phyloP scores from a whole-genome alignment of 2,888 invertebrate species.

The Eristalis arbustorum region DNA sequence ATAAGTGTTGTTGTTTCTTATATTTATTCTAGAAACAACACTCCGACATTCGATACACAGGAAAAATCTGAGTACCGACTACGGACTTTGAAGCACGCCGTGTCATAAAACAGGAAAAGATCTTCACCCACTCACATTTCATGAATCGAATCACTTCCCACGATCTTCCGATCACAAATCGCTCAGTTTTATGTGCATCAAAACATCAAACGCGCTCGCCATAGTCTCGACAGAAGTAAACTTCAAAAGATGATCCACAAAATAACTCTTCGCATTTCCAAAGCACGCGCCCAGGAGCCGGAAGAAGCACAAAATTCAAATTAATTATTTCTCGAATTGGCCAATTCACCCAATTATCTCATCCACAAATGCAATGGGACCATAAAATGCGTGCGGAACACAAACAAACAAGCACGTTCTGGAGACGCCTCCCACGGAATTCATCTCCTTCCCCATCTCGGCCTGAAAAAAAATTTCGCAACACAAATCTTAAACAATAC shows the following conservation, averaged over 20 bases:
- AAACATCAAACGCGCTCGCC: background rate
- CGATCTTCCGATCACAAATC: background rate
- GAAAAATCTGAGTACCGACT: no score
- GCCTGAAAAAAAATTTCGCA: constrained; percentile 32
- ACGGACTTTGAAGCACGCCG: no score
- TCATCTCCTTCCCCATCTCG: background rate
- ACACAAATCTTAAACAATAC: constrained; percentile 36
- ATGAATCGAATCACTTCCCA: background rate
- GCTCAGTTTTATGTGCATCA: background rate
- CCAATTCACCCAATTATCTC: constrained; percentile 22
- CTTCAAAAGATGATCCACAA: constrained; percentile 28
- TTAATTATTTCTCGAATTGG: constrained; percentile 25
- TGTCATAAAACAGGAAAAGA: background rate
- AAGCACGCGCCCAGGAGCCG: background rate
- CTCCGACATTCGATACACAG: no score
- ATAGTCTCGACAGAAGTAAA: constrained; percentile 13
- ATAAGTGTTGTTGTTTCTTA: no score
- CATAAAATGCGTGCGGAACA: background rate
- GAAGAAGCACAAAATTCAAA: background rate
- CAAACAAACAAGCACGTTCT: background rate
- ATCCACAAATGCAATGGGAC: background rate
- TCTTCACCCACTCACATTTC: background rate
- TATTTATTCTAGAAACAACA: no score
- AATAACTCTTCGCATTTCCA: constrained; percentile 2
- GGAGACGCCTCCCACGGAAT: background rate